A percentile compares a stretch with the other conserved stretches of the same genome.
Evolutionary conservation across 92 coral and sea anemone genomes (phyloP).

Genomic region (Zoanthus sociatus): DNA sequence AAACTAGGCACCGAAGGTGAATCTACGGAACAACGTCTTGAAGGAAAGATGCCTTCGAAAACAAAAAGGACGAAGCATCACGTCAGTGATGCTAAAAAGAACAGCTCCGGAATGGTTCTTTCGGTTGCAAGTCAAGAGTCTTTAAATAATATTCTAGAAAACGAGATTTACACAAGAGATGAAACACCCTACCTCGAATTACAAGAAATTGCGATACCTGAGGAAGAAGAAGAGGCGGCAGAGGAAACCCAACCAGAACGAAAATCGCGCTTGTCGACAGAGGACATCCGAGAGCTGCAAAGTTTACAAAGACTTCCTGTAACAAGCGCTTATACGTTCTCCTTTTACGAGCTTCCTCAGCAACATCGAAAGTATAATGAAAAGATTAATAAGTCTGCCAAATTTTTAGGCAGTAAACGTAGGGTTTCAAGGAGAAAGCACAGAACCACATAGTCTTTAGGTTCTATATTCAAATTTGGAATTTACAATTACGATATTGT

Average conservation of each 20-base stretch:
- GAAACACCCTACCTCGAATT: conserved; percentile 43
- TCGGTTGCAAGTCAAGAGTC: conserved; percentile 38
- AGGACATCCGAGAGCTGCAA: conserved; percentile 31
- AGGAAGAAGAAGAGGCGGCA: conserved; percentile 23
- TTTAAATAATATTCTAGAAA: conserved; percentile 15
- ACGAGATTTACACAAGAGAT: conserved; percentile 23
- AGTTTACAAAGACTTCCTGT: conserved; percentile 75
- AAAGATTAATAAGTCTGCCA: conserved; percentile 65
- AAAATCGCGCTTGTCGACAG: conserved; percentile 22
- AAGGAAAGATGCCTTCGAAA: conserved; percentile 2
- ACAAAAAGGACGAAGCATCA: background rate
- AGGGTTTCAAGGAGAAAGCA: background rate
- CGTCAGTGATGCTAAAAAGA: background rate
- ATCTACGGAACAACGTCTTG: conserved; percentile 10
- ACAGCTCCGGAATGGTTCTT: conserved; percentile 2
- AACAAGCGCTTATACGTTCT: conserved; percentile 78
- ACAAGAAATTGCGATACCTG: conserved; percentile 22
- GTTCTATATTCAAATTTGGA: background rate
- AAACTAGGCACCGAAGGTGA: background rate
- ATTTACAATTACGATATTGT: background rate
- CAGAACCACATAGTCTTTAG: background rate
- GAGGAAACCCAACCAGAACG: conserved; percentile 29
- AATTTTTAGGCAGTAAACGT: conserved; percentile 39
- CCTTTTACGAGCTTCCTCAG: conserved; percentile 76
- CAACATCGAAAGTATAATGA: conserved; percentile 69